These are phyloP conservation scores for Lagodon rhomboides DNA, from an alignment of 2,797 vertebrate species.

Conservation along the genomic window DNA sequence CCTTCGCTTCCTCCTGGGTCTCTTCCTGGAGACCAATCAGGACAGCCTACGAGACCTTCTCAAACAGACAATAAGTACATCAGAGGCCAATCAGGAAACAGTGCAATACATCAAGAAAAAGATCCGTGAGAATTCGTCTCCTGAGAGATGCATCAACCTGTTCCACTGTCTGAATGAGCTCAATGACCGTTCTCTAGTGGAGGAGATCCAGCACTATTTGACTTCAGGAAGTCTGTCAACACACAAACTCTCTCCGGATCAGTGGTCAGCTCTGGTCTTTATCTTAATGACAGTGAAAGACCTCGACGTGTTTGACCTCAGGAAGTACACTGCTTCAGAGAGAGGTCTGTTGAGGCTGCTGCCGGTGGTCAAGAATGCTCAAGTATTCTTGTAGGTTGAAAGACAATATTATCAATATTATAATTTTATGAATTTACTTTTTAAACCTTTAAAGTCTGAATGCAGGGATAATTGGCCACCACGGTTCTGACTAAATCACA, in stretches of 20 bases:
- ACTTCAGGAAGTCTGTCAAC: not conserved
- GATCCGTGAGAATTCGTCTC: not conserved
- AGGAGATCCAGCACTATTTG: slow-evolving; percentile 29
- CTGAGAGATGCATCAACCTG: slow-evolving; percentile 34
- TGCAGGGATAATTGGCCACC: not conserved
- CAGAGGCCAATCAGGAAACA: not conserved
- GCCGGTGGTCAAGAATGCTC: slow-evolving; percentile 16
- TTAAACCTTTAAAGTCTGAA: too few species aligned
- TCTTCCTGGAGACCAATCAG: slow-evolving; percentile 33
- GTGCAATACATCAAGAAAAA: slow-evolving; percentile 23
- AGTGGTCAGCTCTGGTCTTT: slow-evolving; percentile 37
- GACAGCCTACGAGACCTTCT: not conserved
- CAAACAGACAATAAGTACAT: not conserved
- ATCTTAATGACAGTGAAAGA: slow-evolving; percentile 21
- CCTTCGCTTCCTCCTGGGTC: slow-evolving; percentile 41
- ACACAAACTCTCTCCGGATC: not conserved
- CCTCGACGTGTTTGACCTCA: slow-evolving; percentile 18
- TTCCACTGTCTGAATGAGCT: slow-evolving; percentile 39
- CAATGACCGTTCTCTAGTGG: slow-evolving; percentile 25
- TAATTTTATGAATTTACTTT: not conserved
- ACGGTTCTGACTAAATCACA: too few species aligned
- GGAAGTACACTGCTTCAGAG: slow-evolving; percentile 19
- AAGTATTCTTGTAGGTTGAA: not conserved
- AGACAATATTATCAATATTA: not conserved
- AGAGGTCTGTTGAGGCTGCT: slow-evolving; percentile 25